phyloP scores from a whole-genome alignment of 92 coral and sea anemone species.

The Montipora capitata region DNA sequence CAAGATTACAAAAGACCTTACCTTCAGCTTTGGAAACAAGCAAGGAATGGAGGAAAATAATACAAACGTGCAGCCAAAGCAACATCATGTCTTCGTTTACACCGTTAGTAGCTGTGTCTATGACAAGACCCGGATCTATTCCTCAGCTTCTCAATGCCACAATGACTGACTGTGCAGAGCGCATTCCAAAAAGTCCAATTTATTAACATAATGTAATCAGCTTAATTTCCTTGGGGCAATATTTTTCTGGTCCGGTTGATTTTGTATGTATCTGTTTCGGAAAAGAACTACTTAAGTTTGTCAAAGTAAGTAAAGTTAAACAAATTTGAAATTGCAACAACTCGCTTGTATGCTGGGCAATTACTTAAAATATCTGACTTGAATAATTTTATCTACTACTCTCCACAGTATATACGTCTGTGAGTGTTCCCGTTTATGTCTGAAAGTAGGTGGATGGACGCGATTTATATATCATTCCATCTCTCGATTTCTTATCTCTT shows the following conservation, averaged over 20 bases:
- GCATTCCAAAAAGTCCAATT: background rate
- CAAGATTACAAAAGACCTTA: background rate
- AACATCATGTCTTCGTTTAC: background rate
- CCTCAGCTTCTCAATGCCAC: background rate
- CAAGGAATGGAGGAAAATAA: background rate
- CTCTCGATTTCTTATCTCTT: background rate
- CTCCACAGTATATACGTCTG: background rate
- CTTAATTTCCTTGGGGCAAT: constrained; percentile 24
- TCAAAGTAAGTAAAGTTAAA: background rate
- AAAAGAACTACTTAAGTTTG: background rate
- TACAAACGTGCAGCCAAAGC: background rate
- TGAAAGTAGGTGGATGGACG: background rate
- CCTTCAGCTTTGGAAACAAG: constrained; percentile 19
- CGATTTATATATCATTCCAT: background rate
- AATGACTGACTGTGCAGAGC: background rate
- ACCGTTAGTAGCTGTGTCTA: background rate
- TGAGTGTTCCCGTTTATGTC: background rate
- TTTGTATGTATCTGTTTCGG: constrained; percentile 23
- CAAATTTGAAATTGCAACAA: too few species aligned
- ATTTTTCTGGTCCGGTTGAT: background rate
- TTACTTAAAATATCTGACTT: too few species aligned
- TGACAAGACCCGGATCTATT: background rate
- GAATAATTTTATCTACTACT: background rate
- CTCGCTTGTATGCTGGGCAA: background rate
- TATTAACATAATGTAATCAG: constrained; percentile 16